A percentile compares a stretch with the other conserved stretches of the same genome.
Conservation (phyloP, 2,113 vertebrate genomes). For the Pithys albifrons region DNA sequence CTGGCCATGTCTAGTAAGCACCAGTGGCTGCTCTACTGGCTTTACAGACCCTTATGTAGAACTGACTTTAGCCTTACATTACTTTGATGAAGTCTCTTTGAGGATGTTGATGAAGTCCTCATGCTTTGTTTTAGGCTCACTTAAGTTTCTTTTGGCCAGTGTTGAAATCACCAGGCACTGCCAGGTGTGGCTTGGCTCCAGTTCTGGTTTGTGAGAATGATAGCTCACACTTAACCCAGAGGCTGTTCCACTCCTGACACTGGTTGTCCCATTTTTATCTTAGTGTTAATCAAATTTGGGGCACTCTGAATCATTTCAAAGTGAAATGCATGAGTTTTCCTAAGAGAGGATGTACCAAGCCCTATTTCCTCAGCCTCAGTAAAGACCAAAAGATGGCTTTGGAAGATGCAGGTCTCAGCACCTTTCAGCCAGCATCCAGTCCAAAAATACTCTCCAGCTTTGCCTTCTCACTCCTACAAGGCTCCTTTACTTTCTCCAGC, state of each 20-base stretch:
- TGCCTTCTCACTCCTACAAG: not conserved
- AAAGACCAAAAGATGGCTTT: not conserved
- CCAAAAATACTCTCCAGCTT: not conserved
- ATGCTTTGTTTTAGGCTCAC: not conserved
- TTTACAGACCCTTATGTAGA: not conserved
- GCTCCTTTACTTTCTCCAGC: not conserved
- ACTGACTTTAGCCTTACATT: not conserved
- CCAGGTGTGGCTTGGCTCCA: not conserved
- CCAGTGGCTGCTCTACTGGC: not conserved
- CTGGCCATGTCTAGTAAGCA: not conserved
- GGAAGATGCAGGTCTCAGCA: fast-evolving
- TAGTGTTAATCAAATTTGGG: not conserved
- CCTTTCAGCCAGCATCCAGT: not conserved
- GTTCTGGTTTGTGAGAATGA: not conserved
- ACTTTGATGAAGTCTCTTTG: not conserved
- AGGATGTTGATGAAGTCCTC: not conserved
- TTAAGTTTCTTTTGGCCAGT: not conserved
- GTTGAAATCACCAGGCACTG: not conserved
- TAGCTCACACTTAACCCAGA: not conserved
- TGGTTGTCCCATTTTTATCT: not conserved
- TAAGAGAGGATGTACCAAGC: not conserved
- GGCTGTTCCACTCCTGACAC: not conserved
- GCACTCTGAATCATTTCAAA: not conserved
- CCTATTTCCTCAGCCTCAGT: not conserved
- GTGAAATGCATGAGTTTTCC: not conserved